A percentile compares a stretch with the other conserved stretches of the same genome.
Conservation (phyloP, 2,888 invertebrate species). For the Blastobasis lacticolella region DNA sequence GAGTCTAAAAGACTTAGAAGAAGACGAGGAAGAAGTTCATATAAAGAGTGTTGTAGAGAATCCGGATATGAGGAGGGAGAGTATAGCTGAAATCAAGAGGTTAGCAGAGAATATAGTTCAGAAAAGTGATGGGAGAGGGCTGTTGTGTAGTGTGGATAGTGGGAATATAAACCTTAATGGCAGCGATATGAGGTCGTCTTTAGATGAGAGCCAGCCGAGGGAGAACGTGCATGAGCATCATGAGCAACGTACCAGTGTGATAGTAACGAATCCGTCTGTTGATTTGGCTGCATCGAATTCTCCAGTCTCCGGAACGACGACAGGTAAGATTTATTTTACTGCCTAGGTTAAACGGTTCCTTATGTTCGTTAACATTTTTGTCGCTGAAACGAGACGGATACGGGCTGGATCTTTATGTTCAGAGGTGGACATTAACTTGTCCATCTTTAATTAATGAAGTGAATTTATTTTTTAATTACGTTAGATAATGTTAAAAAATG, state of each 20-base stretch:
- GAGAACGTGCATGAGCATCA: constrained; percentile 24
- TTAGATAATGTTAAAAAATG: no score
- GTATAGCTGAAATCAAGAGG: constrained; percentile 65
- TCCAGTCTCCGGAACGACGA: constrained; percentile 58
- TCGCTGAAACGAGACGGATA: no score
- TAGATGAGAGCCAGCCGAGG: constrained; percentile 40
- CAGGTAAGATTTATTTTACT: constrained; percentile 33
- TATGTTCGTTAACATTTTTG: no score
- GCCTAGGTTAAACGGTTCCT: no score
- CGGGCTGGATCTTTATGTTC: no score
- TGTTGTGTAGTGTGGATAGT: constrained; percentile 63
- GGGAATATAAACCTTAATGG: constrained; percentile 54
- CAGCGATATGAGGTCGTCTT: constrained; percentile 43
- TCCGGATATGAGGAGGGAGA: constrained; percentile 62
- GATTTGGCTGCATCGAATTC: constrained; percentile 72
- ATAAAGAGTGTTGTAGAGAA: constrained; percentile 61
- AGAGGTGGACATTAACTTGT: no score
- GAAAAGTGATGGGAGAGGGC: constrained; percentile 62
- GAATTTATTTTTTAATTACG: no score
- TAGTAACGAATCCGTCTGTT: constrained; percentile 82
- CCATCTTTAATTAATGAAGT: no score
- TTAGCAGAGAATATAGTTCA: constrained; percentile 66
- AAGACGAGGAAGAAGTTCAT: constrained; percentile 37
- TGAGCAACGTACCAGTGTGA: constrained; percentile 76
- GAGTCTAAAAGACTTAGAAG: constrained; percentile 69